Evolutionary conservation across 2,797 vertebrate species (phyloP), one percentile per base, ranked within the genome.

Genomic region (Sebastes iracundus): DNA sequence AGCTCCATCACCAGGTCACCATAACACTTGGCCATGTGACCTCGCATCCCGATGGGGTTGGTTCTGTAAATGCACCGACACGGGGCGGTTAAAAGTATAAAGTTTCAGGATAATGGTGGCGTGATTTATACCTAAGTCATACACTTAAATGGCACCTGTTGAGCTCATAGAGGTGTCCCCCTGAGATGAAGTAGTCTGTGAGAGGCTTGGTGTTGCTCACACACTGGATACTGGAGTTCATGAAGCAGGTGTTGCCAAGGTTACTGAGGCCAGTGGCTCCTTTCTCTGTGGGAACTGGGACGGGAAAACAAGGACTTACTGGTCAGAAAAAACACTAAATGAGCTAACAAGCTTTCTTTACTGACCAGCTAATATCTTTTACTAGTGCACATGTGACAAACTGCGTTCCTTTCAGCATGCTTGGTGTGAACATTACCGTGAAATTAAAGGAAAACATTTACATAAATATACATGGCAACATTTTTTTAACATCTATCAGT

Each of bases 211-310:
- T 99, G 91, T 99, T 99, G 94, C 99, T 99, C 90, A 99, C 99
- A 88, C 99, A 99, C 90, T 99, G 99, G 92, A 99, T 99, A 79
- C 99, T 99, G 73, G 98, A 99, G 93, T 99, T 99, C 99, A 99
- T 99, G 93, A 99, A 99, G 87, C 99, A 99, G 0, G 99, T 99
- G 92, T 99, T 99, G 53, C 99, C 99, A 82, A 99, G 95, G 88
- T 99, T 99, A 95, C 99, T 99, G 84, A 99, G 96, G 56, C 99
- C 99, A 2, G 99, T 99, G 53, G 99, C 99, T 75, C 99, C 99
- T 77, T 99, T 99, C 94, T 99, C 99, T 69, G 99, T 99, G 3
- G 99, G 98, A 89, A 99, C 99, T 99, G 89, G 1, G 13, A 49
- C 23, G 30, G 42, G 23, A 23, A 70, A 64, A 79, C 42, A 23